These are phyloP conservation scores for Chamaea fasciata DNA, from an alignment of 2,113 vertebrate species.

Conservation along the genomic window DNA sequence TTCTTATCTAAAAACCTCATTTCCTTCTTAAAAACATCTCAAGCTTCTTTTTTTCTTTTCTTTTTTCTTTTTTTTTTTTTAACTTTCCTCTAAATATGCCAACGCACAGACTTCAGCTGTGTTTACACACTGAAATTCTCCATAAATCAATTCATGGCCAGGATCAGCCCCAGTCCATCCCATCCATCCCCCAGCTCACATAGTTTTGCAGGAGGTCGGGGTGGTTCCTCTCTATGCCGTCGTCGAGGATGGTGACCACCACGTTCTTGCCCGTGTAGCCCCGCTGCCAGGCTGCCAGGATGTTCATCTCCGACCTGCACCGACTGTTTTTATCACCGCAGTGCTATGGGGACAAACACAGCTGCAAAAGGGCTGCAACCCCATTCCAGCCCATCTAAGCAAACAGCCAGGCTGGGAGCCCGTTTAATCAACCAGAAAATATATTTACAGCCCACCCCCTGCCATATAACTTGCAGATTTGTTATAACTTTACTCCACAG, in stretches of 20 bases:
- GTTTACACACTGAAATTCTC: neutral
- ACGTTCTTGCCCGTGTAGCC: constrained; percentile 81
- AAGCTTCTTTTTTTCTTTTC: neutral
- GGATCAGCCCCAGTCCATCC: neutral
- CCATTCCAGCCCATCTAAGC: neutral
- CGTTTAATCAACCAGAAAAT: neutral
- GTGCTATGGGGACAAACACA: constrained; percentile 50
- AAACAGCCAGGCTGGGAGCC: neutral
- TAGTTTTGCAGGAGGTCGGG: constrained; percentile 80
- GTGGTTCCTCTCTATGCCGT: constrained; percentile 81
- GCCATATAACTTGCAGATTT: neutral
- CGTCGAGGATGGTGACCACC: constrained; percentile 80
- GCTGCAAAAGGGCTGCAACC: neutral
- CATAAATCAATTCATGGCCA: neutral
- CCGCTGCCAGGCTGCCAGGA: constrained; percentile 78
- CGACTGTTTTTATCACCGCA: constrained; percentile 71
- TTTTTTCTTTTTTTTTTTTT: neutral
- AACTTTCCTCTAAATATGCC: neutral
- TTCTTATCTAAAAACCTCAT: constrained; percentile 5
- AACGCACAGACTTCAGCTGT: neutral
- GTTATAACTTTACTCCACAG: neutral
- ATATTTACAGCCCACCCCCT: neutral
- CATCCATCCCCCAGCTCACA: constrained; percentile 56
- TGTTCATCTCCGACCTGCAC: constrained; percentile 78
- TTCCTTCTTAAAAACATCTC: constrained; percentile 28